Percentiles rank a stretch among this genome's conserved stretches.
phyloP scores from a whole-genome alignment of 2,888 invertebrate species.

The Eudemis profundana region DNA sequence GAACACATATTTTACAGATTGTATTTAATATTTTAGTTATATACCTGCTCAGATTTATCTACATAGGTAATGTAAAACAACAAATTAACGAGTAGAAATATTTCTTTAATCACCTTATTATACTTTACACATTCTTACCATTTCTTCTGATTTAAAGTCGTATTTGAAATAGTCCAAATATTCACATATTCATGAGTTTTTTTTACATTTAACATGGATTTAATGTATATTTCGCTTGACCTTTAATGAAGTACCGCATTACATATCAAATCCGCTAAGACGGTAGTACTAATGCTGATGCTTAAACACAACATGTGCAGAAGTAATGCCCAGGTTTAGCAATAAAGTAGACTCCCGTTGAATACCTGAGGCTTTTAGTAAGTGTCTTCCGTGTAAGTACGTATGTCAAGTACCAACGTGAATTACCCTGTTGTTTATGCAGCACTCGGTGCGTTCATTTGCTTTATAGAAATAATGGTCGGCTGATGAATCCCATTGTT shows the following conservation, averaged over 20 bases:
- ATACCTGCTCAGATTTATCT: too few species aligned
- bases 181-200: too few species aligned
- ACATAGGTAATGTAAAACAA: too few species aligned
- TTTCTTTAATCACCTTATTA: too few species aligned
- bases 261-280: not conserved
- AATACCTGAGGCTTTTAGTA: slow-evolving; percentile 38
- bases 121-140: too few species aligned
- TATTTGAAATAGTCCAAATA: too few species aligned
- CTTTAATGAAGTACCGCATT: not conserved
- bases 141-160: too few species aligned
- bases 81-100: too few species aligned
- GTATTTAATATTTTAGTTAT: too few species aligned
- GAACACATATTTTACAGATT: too few species aligned
- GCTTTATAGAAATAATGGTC: slow-evolving; percentile 31
- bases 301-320: slow-evolving; percentile 1
- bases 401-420: slow-evolving; percentile 37
- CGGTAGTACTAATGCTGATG: not conserved
- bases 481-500: slow-evolving; percentile 32
- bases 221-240: too few species aligned
- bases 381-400: slow-evolving; percentile 42
- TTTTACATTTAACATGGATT: too few species aligned
- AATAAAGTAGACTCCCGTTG: slow-evolving; percentile 42
- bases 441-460: slow-evolving; percentile 34
- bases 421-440: slow-evolving; percentile 41
- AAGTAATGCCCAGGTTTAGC: slow-evolving; percentile 25